Base-by-base conservation (phyloP, 2,797 vertebrate species). In the Trachops cirrhosus region DNA sequence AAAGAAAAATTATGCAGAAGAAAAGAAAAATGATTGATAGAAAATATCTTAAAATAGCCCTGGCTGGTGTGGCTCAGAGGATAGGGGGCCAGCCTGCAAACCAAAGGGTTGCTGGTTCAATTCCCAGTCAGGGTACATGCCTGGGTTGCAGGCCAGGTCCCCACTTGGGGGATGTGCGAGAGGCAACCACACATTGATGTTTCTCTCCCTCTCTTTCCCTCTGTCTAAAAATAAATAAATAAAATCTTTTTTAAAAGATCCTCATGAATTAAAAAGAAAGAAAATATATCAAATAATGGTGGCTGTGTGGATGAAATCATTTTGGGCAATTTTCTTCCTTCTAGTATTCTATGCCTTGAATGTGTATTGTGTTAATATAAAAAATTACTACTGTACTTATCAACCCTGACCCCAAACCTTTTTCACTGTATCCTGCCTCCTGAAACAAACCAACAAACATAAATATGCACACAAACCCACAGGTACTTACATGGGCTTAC, bases 401-500 rank as follows among this genome's bases (percentile, higher is more conserved):
- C 24, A 94, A 75, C 34, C 29, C 22, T 73, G 12, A 93, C 26
- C 50, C 80, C 82, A 90, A 96, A 78, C 6, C 44, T 57, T 74
- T 80, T 87, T 82, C 41, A 52, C 22, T 62, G 14, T 10, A 50
- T 26, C 32, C 22, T 86, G 48, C 52, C 18, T 92, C 50, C 50
- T 89, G 48, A 77, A 92, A 89, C 50, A 91, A 92, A 83, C 39
- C 71, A 71, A 79, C 74, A 89, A 37, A 88, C 52, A 70, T 4
- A 48, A 41, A 91, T 71, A 91, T 46, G 50, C 85, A 95, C 82
- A 92, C 29, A 84, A 84, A 96, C 50, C 78, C 86, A 57, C 21
- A 82, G 84, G 94, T 98, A 99, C 99, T 99, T 98, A 99, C 99
- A 99, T 6, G 99, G 99, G 98, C 99, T 99, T 97, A 99, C 99